Percentiles rank a stretch among this genome's conserved stretches.
Conservation (phyloP, 2,888 invertebrate genomes). For the Agrotis puta region DNA sequence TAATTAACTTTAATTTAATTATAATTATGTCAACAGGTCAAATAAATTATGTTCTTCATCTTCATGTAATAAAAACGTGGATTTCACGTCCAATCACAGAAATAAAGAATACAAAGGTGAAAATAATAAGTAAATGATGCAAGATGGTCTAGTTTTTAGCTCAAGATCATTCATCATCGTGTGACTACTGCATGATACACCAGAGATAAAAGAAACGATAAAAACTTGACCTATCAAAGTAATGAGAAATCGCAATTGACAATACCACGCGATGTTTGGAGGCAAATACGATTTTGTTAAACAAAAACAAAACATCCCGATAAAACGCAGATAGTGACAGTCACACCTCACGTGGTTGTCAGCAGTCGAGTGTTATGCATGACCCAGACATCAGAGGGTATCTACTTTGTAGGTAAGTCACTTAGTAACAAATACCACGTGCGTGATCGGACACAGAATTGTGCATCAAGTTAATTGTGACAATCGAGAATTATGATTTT, state of each 20-base stretch:
- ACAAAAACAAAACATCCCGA: constrained; percentile 4
- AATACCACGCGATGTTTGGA: constrained; percentile 18
- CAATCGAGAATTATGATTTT: too few species aligned
- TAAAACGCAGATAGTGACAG: constrained; percentile 1
- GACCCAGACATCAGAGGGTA: not conserved
- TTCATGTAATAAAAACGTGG: constrained; percentile 24
- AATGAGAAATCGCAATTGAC: constrained; percentile 21
- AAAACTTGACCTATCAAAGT: constrained; percentile 29
- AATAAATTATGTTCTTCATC: constrained; percentile 20
- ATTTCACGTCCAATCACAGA: constrained; percentile 27
- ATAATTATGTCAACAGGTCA: constrained; percentile 23
- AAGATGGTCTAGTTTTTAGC: constrained; percentile 30
- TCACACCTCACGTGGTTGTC: not conserved
- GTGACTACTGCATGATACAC: constrained; percentile 40
- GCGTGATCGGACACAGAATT: not conserved
- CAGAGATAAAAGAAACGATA: constrained; percentile 31
- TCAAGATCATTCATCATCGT: constrained; percentile 33
- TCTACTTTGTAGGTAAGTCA: not conserved
- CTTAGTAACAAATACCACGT: not conserved
- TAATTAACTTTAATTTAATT: constrained; percentile 20
- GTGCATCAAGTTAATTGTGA: not conserved
- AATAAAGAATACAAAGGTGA: constrained; percentile 9
- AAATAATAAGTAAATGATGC: constrained; percentile 40
- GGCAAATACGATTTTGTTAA: constrained; percentile 12
- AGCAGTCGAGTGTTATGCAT: not conserved